A percentile compares a stretch with the other conserved stretches of the same genome.
These are phyloP conservation scores for Caenorhabditis japonica DNA, from an alignment of 2,888 invertebrate species.

Conservation along the genomic window DNA sequence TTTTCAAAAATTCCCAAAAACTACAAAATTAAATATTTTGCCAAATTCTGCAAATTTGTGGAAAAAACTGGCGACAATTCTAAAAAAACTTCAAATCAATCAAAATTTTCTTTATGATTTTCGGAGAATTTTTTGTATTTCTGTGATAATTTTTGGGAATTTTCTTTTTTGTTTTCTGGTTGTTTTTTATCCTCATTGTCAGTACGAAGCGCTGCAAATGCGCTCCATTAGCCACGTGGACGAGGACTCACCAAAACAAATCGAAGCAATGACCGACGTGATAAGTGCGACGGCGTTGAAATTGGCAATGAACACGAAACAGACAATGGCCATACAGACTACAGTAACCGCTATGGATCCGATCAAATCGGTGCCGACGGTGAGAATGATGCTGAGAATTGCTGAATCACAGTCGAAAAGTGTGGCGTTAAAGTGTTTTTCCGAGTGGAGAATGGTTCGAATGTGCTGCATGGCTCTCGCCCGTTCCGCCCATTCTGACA, in stretches of 20 bases:
- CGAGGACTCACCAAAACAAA: conserved; percentile 71
- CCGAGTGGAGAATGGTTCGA: conserved; percentile 49
- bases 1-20: too few relatives aligned
- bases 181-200: too few relatives aligned
- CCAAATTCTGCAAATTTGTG: too few relatives aligned
- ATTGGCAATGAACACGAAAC: conserved; percentile 72
- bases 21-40: too few relatives aligned
- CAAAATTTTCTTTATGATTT: too few relatives aligned
- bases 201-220: too few relatives aligned
- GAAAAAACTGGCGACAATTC: too few relatives aligned
- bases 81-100: too few relatives aligned
- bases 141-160: too few relatives aligned
- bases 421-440: conserved; percentile 71
- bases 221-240: too few relatives aligned
- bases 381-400: conserved; percentile 69
- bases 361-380: conserved; percentile 63
- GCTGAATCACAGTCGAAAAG: conserved; percentile 75
- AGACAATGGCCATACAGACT: conserved; percentile 74
- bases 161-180: too few relatives aligned
- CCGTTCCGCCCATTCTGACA: conserved; percentile 75
- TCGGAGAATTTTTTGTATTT: too few relatives aligned
- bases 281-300: conserved; percentile 70
- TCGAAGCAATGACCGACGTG: conserved; percentile 70
- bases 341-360: conserved; percentile 72
- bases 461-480: conserved; percentile 63